phyloP scores from a whole-genome alignment of 2,888 invertebrate genomes.

The Urechis unicinctus region DNA sequence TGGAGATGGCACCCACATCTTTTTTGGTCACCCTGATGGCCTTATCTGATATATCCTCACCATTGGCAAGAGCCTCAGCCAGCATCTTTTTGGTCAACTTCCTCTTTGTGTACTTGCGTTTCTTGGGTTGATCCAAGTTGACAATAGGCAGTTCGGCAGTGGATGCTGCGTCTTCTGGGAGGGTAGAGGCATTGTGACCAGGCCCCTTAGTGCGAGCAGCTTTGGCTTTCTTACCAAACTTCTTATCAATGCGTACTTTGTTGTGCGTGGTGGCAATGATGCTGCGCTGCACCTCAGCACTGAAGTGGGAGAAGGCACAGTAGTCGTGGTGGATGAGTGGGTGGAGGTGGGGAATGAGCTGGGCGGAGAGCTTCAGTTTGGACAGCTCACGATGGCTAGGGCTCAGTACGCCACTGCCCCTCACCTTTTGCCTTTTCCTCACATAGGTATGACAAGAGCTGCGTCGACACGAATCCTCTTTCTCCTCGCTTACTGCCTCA shows the following conservation, averaged over 20 bases:
- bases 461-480: too few species aligned
- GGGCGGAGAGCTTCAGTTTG: background rate
- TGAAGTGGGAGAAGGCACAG: conserved; percentile 23
- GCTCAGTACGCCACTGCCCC: background rate
- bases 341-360: conserved; percentile 11
- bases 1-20: background rate
- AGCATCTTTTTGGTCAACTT: background rate
- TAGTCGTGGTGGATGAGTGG: conserved; percentile 30
- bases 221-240: conserved; percentile 18
- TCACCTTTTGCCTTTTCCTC: background rate
- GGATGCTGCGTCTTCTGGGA: too few species aligned
- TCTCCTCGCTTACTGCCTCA: background rate
- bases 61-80: background rate
- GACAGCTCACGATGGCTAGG: conserved; percentile 1
- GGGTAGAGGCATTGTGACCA: background rate
- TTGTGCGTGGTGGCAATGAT: conserved; percentile 24
- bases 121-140: conserved; percentile 1
- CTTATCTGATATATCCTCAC: background rate
- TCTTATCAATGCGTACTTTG: conserved; percentile 14
- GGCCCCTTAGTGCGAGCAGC: conserved; percentile 11
- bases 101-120: conserved; percentile 12
- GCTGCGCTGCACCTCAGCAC: conserved; percentile 25
- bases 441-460: background rate
- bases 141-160: background rate
- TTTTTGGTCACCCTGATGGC: background rate